Percentiles rank a stretch among this genome's conserved stretches.
Conservation (phyloP, 35 echinoderm and acorn worm genomes). For the Chiridota heheva region DNA sequence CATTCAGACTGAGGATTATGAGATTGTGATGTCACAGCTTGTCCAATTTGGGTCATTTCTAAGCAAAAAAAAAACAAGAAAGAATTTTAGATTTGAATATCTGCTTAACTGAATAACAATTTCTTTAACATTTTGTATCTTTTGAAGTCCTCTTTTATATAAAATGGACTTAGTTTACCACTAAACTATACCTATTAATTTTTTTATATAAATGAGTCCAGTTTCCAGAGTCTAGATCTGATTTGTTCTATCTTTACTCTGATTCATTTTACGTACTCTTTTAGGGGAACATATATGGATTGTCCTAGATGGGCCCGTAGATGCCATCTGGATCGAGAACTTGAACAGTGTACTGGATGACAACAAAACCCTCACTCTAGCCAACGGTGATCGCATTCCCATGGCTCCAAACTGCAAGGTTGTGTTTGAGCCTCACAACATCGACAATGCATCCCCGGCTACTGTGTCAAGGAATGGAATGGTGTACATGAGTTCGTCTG, state of each 20-base stretch:
- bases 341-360: conserved; percentile 96
- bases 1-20: too few relatives aligned
- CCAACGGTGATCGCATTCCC: conserved; percentile 95
- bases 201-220: too few relatives aligned
- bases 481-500: conserved; percentile 98
- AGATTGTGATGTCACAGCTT: too few relatives aligned
- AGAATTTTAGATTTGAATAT: too few relatives aligned
- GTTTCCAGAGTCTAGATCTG: too few relatives aligned
- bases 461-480: conserved; percentile 92
- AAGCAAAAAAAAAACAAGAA: too few relatives aligned
- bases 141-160: too few relatives aligned
- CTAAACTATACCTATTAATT: too few relatives aligned
- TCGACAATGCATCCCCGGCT: conserved; percentile 95
- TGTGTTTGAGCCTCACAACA: conserved; percentile 97
- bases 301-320: conserved; percentile 92
- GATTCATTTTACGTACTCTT: background rate
- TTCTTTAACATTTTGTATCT: too few relatives aligned
- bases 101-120: too few relatives aligned
- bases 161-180: background rate
- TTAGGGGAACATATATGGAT: conserved; percentile 94
- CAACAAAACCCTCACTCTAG: conserved; percentile 95
- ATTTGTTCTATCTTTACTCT: background rate
- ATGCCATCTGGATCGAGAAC: conserved; percentile 99
- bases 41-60: too few relatives aligned
- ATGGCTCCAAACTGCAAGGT: conserved; percentile 98